Conservation (phyloP, 2,888 invertebrate species). For the Rhagonycha lutea region DNA sequence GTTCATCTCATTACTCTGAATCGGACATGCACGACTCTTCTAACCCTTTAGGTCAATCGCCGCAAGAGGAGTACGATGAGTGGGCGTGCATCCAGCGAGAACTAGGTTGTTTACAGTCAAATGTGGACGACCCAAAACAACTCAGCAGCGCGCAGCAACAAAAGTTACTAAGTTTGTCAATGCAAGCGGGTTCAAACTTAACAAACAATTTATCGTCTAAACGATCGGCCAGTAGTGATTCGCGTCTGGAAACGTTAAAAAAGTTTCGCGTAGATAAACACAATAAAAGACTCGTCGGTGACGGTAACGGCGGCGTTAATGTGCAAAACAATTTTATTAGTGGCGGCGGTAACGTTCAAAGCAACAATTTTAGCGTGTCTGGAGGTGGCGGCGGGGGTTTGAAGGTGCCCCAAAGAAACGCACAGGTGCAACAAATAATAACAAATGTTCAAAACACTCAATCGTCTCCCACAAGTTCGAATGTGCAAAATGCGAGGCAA, state of each 20-base stretch:
- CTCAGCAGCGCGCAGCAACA: background rate
- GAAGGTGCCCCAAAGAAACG: constrained; percentile 6
- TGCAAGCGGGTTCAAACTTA: background rate
- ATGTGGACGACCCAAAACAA: constrained; percentile 2
- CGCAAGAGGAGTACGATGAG: constrained; percentile 62
- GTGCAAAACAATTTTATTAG: constrained; percentile 9
- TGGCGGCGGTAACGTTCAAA: constrained; percentile 6
- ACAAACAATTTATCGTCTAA: constrained; percentile 36
- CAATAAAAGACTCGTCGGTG: constrained; percentile 38
- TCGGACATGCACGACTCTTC: background rate
- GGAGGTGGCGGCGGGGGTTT: background rate
- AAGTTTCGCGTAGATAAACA: constrained; percentile 54
- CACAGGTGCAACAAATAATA: constrained; percentile 7
- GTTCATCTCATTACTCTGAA: constrained; percentile 30
- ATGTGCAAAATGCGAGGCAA: constrained; percentile 8
- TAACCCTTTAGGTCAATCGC: constrained; percentile 4
- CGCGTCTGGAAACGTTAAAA: constrained; percentile 51
- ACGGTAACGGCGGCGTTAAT: constrained; percentile 1
- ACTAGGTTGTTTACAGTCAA: constrained; percentile 56
- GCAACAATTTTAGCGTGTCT: constrained; percentile 10
- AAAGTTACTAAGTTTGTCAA: background rate
- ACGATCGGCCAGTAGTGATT: constrained; percentile 49
- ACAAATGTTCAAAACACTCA: constrained; percentile 4
- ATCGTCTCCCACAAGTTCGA: constrained; percentile 8
- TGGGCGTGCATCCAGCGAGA: constrained; percentile 72